Percentiles rank a stretch among this genome's conserved stretches.
Conservation (phyloP, 2,113 vertebrate species). For the Caretta caretta region DNA sequence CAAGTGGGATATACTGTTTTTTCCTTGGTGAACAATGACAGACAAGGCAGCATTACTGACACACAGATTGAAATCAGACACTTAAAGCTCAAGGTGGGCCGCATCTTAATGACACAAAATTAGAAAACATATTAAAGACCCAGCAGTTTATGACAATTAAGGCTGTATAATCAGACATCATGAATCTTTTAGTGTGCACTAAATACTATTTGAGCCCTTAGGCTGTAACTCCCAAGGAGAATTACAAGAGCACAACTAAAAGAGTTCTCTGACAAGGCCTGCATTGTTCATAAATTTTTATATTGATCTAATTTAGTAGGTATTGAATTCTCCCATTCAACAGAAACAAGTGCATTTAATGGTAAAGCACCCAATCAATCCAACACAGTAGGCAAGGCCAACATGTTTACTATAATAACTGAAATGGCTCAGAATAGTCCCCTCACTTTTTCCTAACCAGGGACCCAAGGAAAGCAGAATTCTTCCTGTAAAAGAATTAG, state of each 20-base stretch:
- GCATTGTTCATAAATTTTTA: conserved; percentile 21
- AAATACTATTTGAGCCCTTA: background rate
- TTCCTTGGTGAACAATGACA: background rate
- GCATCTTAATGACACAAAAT: conserved; percentile 5
- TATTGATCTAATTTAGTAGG: conserved; percentile 29
- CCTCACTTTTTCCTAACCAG: background rate
- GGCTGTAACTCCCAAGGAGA: conserved; percentile 2
- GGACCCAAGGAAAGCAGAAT: background rate
- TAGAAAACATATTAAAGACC: background rate
- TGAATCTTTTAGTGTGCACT: background rate
- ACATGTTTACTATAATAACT: background rate
- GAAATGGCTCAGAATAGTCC: background rate
- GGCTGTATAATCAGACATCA: background rate
- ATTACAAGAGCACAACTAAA: background rate
- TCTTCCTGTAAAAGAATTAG: background rate
- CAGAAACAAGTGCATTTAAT: conserved; percentile 21
- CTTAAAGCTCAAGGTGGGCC: conserved; percentile 33
- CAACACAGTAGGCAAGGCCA: background rate
- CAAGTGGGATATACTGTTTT: accelerated
- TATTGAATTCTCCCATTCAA: conserved; percentile 3
- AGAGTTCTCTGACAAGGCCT: background rate
- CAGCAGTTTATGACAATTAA: background rate
- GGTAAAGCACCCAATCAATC: conserved; percentile 1
- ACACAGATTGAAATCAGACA: background rate
- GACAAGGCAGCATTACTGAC: background rate